Evolutionary conservation across 2,888 invertebrate species (phyloP).

Genomic region (Terebella lapidaria): DNA sequence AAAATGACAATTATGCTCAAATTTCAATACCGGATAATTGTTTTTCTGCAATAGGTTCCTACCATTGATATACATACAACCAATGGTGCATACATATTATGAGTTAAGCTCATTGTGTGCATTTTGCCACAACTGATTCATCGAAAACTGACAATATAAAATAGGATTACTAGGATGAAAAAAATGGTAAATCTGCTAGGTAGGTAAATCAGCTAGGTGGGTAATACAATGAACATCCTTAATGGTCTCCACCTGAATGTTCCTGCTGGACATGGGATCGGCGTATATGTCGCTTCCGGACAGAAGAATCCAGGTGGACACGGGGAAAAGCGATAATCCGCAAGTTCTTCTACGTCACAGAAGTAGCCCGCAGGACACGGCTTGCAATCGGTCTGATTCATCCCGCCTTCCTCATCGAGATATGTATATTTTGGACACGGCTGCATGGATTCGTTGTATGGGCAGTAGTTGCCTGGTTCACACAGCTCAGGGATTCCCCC

Average conservation of each 20-base stretch:
- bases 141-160: too few relatives aligned
- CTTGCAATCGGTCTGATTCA: slow-evolving; percentile 35
- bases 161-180: too few relatives aligned
- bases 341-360: slow-evolving; percentile 37
- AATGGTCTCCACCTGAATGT: slow-evolving; percentile 36
- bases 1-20: neutral
- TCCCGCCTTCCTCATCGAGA: slow-evolving; percentile 5
- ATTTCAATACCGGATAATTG: too few relatives aligned
- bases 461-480: slow-evolving; percentile 42
- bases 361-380: slow-evolving; percentile 45
- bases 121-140: too few relatives aligned
- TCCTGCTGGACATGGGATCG: slow-evolving; percentile 43
- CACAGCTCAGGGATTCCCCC: slow-evolving; percentile 43
- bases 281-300: slow-evolving; percentile 33
- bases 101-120: too few relatives aligned
- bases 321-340: slow-evolving; percentile 35
- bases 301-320: slow-evolving; percentile 47
- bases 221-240: too few relatives aligned
- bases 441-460: slow-evolving; percentile 24
- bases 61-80: too few relatives aligned
- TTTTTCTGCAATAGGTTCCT: too few relatives aligned
- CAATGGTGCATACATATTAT: too few relatives aligned
- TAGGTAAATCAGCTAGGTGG: too few relatives aligned
- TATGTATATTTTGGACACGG: slow-evolving; percentile 16
- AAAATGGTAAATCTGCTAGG: too few relatives aligned